These are phyloP conservation scores for Mya arenaria DNA, from an alignment of 1,140 invertebrate species.

Conservation along the genomic window DNA sequence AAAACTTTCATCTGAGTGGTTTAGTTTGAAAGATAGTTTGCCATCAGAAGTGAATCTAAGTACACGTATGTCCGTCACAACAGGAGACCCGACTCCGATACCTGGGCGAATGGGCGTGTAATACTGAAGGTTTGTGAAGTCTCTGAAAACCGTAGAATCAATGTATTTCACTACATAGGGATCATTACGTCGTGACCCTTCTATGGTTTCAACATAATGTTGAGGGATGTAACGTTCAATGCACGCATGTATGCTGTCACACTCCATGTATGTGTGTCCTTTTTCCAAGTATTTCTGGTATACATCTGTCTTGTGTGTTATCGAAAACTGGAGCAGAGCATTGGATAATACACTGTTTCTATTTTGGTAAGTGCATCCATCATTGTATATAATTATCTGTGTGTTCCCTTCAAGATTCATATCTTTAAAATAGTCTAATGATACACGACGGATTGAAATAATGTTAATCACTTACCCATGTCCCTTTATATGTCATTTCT, in stretches of 20 bases:
- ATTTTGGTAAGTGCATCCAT: conserved; percentile 34
- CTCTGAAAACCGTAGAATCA: background rate
- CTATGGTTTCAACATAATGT: conserved; percentile 20
- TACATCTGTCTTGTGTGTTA: conserved; percentile 9
- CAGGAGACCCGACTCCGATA: conserved; percentile 4
- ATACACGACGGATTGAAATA: no score
- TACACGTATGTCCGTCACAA: conserved; percentile 12
- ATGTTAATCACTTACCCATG: no score
- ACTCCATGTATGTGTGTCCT: conserved; percentile 58
- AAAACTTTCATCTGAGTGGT: background rate
- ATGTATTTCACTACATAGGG: conserved; percentile 17
- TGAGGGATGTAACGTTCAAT: conserved; percentile 42
- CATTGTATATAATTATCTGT: conserved; percentile 12
- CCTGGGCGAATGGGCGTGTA: conserved; percentile 13
- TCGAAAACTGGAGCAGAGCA: conserved; percentile 14
- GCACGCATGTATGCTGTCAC: conserved; percentile 51
- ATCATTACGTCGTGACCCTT: background rate
- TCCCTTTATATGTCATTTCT: no score
- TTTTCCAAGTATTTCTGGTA: conserved; percentile 56
- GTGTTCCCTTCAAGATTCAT: no score
- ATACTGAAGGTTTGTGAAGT: conserved; percentile 4
- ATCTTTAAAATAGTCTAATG: no score
- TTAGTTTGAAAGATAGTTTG: conserved; percentile 15
- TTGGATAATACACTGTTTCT: background rate
- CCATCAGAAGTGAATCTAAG: conserved; percentile 30